Evolutionary conservation across 2,888 invertebrate genomes (phyloP).

Genomic region (Scelioninae gen. 1): DNA sequence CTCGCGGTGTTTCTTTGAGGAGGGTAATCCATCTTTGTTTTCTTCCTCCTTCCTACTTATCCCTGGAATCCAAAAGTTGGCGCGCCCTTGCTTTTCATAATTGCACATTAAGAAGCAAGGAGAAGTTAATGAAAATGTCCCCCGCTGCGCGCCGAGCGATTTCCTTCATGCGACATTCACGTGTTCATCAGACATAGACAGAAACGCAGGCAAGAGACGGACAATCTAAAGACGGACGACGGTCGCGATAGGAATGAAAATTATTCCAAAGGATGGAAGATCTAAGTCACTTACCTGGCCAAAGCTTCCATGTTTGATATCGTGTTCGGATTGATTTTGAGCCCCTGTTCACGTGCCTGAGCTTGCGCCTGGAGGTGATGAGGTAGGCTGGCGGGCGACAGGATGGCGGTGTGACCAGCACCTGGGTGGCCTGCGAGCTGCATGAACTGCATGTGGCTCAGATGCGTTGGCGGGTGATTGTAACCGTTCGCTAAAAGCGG

Average conservation of each 20-base stretch:
- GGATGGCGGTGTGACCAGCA: slow-evolving; percentile 89
- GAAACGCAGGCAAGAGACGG: slow-evolving; percentile 60
- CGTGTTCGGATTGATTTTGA: slow-evolving; percentile 89
- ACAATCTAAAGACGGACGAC: slow-evolving; percentile 55
- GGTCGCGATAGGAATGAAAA: slow-evolving; percentile 26
- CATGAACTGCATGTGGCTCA: slow-evolving; percentile 98
- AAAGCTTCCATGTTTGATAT: slow-evolving; percentile 96
- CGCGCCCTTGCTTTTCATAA: slow-evolving; percentile 49
- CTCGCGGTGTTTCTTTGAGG: slow-evolving; percentile 46
- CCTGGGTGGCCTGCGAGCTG: slow-evolving; percentile 92
- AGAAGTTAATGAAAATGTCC: slow-evolving; percentile 80
- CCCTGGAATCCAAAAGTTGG: slow-evolving; percentile 22
- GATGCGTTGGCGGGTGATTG: slow-evolving; percentile 95
- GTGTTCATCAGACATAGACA: slow-evolving; percentile 47
- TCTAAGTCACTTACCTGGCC: slow-evolving; percentile 88
- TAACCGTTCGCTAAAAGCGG: slow-evolving; percentile 96
- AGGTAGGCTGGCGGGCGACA: slow-evolving; percentile 94
- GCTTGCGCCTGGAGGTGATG: slow-evolving; percentile 88
- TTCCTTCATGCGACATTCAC: slow-evolving; percentile 61
- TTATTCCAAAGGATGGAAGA: slow-evolving; percentile 8
- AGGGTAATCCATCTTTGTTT: slow-evolving; percentile 43
- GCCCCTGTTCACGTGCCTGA: slow-evolving; percentile 90
- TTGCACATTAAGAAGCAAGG: slow-evolving; percentile 63
- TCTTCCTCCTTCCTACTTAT: background rate
- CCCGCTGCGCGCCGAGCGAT: slow-evolving; percentile 76